Evolutionary conservation across 2,888 invertebrate species (phyloP).

Genomic region (Nomada goodeniana): DNA sequence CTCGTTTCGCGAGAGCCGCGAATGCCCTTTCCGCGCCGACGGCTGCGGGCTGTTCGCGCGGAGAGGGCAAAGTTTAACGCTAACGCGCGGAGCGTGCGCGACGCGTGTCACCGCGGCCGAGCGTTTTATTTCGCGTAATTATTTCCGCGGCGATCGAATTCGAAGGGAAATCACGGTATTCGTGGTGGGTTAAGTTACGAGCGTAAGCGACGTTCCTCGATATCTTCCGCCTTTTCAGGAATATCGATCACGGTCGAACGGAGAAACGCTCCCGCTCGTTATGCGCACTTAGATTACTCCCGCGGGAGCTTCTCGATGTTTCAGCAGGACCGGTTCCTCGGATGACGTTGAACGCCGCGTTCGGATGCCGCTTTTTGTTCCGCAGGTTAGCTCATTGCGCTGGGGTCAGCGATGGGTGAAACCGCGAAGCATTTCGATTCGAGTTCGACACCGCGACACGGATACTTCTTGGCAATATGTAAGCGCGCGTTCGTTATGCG

Average conservation of each 20-base stretch:
- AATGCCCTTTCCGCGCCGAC: slow-evolving; percentile 29
- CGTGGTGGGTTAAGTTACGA: slow-evolving; percentile 19
- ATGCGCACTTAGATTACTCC: neutral
- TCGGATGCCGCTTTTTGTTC: no score
- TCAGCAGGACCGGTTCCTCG: neutral
- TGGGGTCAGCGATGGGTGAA: no score
- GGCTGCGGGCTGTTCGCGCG: slow-evolving; percentile 50
- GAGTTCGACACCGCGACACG: no score
- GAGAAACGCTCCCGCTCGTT: neutral
- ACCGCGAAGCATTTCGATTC: no score
- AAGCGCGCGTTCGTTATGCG: no score
- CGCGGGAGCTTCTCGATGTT: neutral
- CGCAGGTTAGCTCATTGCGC: no score
- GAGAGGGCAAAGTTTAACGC: slow-evolving; percentile 60
- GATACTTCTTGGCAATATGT: no score
- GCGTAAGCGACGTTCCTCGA: slow-evolving; percentile 3
- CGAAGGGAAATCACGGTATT: slow-evolving; percentile 17
- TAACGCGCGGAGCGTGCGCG: slow-evolving; percentile 15
- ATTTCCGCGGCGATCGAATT: slow-evolving; percentile 40
- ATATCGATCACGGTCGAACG: neutral
- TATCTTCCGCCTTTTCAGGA: neutral
- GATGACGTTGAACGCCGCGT: neutral
- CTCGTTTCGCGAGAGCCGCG: slow-evolving; percentile 38
- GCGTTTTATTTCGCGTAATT: no score
- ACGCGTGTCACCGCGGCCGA: slow-evolving; percentile 22